Evolutionary conservation across 30 jellyfish, hydroid and myxozoan genomes (phyloP).

Genomic region (Mastigias papua): DNA sequence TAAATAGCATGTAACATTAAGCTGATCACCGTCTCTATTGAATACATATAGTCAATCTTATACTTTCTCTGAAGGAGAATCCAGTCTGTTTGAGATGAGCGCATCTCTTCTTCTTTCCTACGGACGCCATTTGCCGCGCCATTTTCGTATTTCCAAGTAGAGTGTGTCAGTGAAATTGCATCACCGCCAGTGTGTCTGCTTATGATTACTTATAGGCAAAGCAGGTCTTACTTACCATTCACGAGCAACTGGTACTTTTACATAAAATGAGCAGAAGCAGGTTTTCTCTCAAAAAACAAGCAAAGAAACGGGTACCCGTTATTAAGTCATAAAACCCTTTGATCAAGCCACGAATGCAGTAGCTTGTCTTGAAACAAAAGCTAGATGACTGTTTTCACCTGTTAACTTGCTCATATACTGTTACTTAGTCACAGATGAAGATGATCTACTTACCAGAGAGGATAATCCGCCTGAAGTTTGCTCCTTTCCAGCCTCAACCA

Average conservation of each 20-base stretch:
- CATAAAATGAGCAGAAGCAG: constrained; percentile 68
- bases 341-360: constrained; percentile 69
- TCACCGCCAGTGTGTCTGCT: no score
- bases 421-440: constrained; percentile 13
- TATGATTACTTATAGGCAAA: no score
- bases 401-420: constrained; percentile 71
- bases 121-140: no score
- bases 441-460: constrained; percentile 25
- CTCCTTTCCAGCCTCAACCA: constrained; percentile 62
- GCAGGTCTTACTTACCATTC: constrained; percentile 33
- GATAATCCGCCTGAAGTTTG: constrained; percentile 22
- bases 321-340: constrained; percentile 69
- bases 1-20: no score
- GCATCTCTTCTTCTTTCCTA: no score
- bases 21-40: no score
- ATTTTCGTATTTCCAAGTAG: no score
- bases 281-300: constrained; percentile 61
- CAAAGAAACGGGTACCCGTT: constrained; percentile 80
- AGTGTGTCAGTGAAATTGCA: no score
- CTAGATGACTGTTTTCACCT: constrained; percentile 56
- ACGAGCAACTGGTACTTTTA: constrained; percentile 44
- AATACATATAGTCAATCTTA: no score
- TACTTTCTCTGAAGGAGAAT: no score
- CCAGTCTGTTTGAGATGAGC: no score
- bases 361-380: constrained; percentile 61